A percentile compares a stretch with the other conserved stretches of the same genome.
Conservation (phyloP, 2,888 invertebrate genomes). For the Hyposoter didymator region DNA sequence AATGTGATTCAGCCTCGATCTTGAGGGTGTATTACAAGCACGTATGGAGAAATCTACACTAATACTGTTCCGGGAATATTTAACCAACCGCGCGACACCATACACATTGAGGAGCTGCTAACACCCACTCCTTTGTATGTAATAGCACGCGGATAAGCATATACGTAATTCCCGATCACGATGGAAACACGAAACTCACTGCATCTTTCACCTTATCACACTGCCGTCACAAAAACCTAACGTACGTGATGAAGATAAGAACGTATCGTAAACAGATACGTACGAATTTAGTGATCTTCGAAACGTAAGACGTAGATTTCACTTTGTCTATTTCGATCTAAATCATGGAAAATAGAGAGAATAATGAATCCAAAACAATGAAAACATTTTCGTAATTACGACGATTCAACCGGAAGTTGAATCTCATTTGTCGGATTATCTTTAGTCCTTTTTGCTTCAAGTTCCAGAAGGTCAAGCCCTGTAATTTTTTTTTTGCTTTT, state of each 20-base stretch:
- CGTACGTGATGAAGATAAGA: not conserved
- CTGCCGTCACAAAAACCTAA: not conserved
- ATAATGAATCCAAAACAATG: not conserved
- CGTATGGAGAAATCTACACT: constrained; percentile 23
- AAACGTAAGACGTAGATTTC: not conserved
- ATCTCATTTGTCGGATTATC: not conserved
- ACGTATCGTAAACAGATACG: not conserved
- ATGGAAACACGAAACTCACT: constrained; percentile 60
- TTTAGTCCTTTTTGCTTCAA: not conserved
- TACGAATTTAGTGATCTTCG: not conserved
- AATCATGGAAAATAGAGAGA: not conserved
- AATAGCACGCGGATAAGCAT: constrained; percentile 61
- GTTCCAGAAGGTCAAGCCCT: not conserved
- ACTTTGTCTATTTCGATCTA: not conserved
- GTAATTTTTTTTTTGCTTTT: not conserved
- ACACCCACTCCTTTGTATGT: constrained; percentile 59
- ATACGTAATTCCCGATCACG: constrained; percentile 59
- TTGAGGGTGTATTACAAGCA: constrained; percentile 50
- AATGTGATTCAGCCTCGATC: constrained; percentile 62
- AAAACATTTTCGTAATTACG: not conserved
- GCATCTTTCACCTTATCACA: constrained; percentile 41
- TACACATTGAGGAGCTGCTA: constrained; percentile 41
- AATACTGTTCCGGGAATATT: constrained; percentile 40
- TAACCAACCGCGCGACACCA: constrained; percentile 46
- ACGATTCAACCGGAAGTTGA: not conserved